Percentiles rank a stretch among this genome's conserved stretches.
phyloP scores from a whole-genome alignment of 2,797 vertebrate genomes.

The Typhlichthys subterraneus region DNA sequence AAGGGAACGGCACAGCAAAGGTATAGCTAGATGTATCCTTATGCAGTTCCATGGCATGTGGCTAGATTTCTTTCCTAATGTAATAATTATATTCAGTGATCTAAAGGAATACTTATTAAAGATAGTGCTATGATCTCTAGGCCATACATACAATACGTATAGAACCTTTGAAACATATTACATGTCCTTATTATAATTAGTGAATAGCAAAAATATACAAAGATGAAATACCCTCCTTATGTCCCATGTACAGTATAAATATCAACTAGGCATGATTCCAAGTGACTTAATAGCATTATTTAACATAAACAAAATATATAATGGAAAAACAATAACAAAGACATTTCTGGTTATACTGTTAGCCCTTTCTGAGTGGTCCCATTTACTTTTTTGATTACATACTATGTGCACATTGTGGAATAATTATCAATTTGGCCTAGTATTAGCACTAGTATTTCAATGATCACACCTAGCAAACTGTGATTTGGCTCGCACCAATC shows the following conservation, averaged over 20 bases:
- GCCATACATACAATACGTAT: conserved; percentile 54
- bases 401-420: conserved; percentile 41
- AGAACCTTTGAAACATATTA: conserved; percentile 71
- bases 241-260: conserved; percentile 87
- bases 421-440: conserved; percentile 36
- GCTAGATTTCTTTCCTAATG: conserved; percentile 55
- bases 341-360: conserved; percentile 51
- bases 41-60: conserved; percentile 56
- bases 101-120: conserved; percentile 60
- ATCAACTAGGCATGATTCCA: conserved; percentile 81
- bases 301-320: conserved; percentile 73
- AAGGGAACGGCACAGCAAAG: conserved; percentile 40
- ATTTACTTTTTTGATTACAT: conserved; percentile 42
- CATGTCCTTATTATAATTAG: conserved; percentile 73
- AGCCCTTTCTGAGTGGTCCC: conserved; percentile 70
- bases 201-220: conserved; percentile 93
- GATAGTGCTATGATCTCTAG: conserved; percentile 66
- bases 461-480: conserved; percentile 39
- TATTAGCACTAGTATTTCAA: conserved; percentile 24
- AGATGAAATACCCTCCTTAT: conserved; percentile 83
- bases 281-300: conserved; percentile 64
- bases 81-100: conserved; percentile 75
- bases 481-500: conserved; percentile 48
- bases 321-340: conserved; percentile 56
- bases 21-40: conserved; percentile 46